Base-by-base conservation (phyloP, 1,140 invertebrate genomes). In the Globodera rostochiensis region DNA sequence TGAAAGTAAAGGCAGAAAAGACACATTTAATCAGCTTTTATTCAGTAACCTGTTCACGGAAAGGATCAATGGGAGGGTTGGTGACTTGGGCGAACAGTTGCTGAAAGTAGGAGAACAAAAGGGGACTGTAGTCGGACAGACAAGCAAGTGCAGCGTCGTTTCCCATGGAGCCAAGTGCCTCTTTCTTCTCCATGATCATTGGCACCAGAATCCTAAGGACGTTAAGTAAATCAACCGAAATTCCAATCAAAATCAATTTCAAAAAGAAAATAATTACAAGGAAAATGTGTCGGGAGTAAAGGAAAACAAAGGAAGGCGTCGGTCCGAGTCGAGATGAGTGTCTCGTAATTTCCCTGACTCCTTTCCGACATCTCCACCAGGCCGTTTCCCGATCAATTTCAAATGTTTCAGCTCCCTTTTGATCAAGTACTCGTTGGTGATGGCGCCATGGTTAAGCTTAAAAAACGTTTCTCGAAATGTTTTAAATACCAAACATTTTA, bases 21-120 rank as follows among this genome's bases (percentile, higher is more conserved):
- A 77, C 74, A 45, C 64, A 19, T 64, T 25, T 9, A 60, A 11
- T 67, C 5, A 60, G 21, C 71, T 1, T 7, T 36, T 66, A 36
- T 7, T 45, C 45, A 13, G 11, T 4, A 6, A 77, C 76, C 76
- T 77, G 96, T 91, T 99, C 97, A 86, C 97, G 93, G 92, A 99
- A 98, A 64, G 97, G 97, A 93, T 99, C 97, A 84, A 99, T 98
- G 6, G 97, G 97, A n/a, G 97, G 97, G 92, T 99, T 99, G 82
- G 97, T 99, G 70, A 98, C 97, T 92, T 99, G 97, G 46, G 97
- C 97, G 91, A 99, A 99, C n/a, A 98, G 92, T 90, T 99, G 97
- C 90, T 99, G 98, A 91, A 99, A 99, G 90, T 99, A 99, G 84
- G 96, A 95, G 90, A 97, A 99, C 1, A 95, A 92, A 71, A 98